Percentiles rank a stretch among this genome's conserved stretches.
Conservation (phyloP, 2,113 vertebrate species). For the Apteryx owenii region DNA sequence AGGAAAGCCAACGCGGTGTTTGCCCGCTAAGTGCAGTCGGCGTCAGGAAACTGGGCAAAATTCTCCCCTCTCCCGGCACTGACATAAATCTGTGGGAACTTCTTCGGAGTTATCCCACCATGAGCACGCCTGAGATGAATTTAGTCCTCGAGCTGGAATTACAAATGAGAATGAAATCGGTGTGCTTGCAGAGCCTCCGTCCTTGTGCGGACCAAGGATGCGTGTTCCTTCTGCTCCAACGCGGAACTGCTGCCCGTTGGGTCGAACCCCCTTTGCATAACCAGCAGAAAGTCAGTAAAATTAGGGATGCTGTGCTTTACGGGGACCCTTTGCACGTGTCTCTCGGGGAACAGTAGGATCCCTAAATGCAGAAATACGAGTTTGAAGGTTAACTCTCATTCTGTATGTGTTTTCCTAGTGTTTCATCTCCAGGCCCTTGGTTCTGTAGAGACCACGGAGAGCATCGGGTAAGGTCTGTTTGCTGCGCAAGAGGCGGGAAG, state of each 20-base stretch:
- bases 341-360: fast-evolving
- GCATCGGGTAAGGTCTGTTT: fast-evolving
- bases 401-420: fast-evolving
- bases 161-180: not conserved
- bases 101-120: not conserved
- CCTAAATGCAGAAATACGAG: fast-evolving
- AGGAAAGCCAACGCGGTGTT: not conserved
- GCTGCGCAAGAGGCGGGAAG: fast-evolving
- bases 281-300: no score
- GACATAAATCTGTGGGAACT: not conserved
- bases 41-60: not conserved
- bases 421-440: fast-evolving
- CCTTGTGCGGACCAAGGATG: not conserved
- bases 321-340: fast-evolving
- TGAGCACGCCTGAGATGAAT: not conserved
- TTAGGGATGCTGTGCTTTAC: no score
- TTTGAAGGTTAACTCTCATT: fast-evolving
- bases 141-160: not conserved
- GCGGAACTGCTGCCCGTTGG: not conserved
- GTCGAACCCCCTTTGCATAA: not conserved
- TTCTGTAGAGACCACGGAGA: not conserved
- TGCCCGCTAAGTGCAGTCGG: fast-evolving
- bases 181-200: fast-evolving
- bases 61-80: fast-evolving
- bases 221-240: not conserved